Base-by-base conservation (phyloP, 2,888 invertebrate species). In the Synergus itoensis region DNA sequence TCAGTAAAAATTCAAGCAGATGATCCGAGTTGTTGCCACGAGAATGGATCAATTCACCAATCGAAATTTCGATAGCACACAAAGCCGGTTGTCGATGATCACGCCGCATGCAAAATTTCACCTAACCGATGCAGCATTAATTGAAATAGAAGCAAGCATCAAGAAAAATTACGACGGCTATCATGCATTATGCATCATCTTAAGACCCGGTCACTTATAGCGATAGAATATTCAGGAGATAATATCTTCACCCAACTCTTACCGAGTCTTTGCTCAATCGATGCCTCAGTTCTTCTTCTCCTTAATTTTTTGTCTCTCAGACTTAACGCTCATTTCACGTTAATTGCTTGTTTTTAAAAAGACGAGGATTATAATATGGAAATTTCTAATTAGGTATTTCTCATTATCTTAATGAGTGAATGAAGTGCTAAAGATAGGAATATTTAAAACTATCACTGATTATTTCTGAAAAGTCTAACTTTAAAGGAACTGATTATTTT, bases 91-190 rank as follows among this genome's bases (percentile, higher is more conserved):
- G 28, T 28, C 28, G 28, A 28, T 28, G 28, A 28, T 28, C 28
- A 28, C 1, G 28, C 28, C 28, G 1, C 28, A 28, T 1, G 28
- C 28, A 28, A 28, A 67, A 12, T 36, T 53, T 18, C 12, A 11
- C n/a, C 5, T n/a, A 11, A 21, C 18, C 14, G 28, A 53, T 36
- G 48, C 48, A 21, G 28, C 36, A 73, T 73, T 73, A 73, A 73
- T 73, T 73, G 73, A 73, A 73, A 73, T 73, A 73, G 36, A 53
- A 73, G 40, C 9, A 73, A 53, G 53, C 36, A n/a, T 73, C 48
- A 53, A 1, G 48, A 48, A 28, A 8, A 28, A 69, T 5, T 21
- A 28, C 45, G 16, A 69, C 7, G 2, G n/a, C 48, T 53, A n/a
- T 9, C 53, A 73, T 73, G 45, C 48, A 73, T 73, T 53, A 73